A percentile compares a stretch with the other conserved stretches of the same genome.
These are phyloP conservation scores for Heliangelus exortis DNA, from an alignment of 2,797 vertebrate species.

Conservation along the genomic window DNA sequence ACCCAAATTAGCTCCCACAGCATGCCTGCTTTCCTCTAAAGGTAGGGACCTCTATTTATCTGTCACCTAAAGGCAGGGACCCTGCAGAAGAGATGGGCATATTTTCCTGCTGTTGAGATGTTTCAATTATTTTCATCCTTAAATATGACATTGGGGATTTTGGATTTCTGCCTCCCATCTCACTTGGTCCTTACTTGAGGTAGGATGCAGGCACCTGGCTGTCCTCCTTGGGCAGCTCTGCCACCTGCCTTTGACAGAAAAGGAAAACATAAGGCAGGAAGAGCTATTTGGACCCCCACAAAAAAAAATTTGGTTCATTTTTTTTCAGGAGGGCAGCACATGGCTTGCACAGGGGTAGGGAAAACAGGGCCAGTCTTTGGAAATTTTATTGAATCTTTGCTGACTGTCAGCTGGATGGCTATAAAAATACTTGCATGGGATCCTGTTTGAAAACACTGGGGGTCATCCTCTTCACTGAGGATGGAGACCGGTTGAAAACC, in stretches of 20 bases:
- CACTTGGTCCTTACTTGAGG: neutral
- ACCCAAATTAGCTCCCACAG: neutral
- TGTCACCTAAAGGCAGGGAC: neutral
- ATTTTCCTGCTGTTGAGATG: neutral
- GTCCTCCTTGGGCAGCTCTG: neutral
- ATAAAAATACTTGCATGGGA: neutral
- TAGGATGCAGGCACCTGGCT: neutral
- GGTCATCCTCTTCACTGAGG: neutral
- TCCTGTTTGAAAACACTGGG: neutral
- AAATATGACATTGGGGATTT: neutral
- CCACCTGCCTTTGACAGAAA: neutral
- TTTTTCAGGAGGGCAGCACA: neutral
- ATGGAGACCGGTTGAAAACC: neutral
- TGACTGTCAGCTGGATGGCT: neutral
- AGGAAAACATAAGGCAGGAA: neutral
- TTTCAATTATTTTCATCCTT: neutral
- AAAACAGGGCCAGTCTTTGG: neutral
- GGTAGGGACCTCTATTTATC: neutral
- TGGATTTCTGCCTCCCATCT: neutral
- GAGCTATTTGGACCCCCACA: neutral
- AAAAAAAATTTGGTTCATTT: neutral
- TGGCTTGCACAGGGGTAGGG: rapidly evolving
- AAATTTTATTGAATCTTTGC: neutral
- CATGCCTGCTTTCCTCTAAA: neutral
- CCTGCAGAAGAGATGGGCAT: neutral